Percentiles rank a stretch among this genome's conserved stretches.
phyloP scores from a whole-genome alignment of 2,113 vertebrate genomes.

The Gorsachius goisagi region DNA sequence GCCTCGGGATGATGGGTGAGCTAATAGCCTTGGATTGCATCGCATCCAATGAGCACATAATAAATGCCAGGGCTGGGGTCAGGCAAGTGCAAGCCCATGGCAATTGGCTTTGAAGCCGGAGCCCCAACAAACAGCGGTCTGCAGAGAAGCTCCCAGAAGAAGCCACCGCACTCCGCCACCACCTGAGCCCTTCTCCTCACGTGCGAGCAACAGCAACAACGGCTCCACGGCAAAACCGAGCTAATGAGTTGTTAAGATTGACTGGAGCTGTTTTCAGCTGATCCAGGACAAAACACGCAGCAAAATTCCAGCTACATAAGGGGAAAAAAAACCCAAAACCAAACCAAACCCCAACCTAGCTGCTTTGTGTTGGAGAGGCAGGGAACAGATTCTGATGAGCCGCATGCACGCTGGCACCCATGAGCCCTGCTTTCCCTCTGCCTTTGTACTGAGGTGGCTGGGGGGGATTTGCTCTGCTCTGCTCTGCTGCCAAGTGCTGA shows the following conservation, averaged over 20 bases:
- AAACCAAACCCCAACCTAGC: neutral
- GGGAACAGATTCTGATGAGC: neutral
- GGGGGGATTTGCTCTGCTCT: neutral
- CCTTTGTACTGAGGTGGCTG: neutral
- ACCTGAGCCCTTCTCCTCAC: neutral
- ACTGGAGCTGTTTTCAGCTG: neutral
- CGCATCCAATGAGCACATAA: neutral
- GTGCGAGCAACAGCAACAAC: neutral
- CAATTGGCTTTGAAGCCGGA: neutral
- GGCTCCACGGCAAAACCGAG: neutral
- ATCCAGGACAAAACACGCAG: slow-evolving; percentile 3
- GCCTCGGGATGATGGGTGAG: neutral
- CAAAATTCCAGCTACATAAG: neutral
- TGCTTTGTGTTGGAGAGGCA: neutral
- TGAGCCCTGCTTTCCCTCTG: neutral
- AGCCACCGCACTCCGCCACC: neutral
- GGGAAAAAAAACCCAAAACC: neutral
- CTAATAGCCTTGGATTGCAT: neutral
- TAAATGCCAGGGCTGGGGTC: neutral
- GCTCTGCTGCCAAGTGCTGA: neutral
- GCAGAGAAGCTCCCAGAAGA: neutral
- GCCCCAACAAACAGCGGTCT: neutral
- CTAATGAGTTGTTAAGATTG: neutral
- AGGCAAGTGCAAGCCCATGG: neutral
- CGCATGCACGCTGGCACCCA: neutral